These are phyloP conservation scores for Tringa solitaria DNA, from an alignment of 2,113 vertebrate genomes.

Conservation along the genomic window DNA sequence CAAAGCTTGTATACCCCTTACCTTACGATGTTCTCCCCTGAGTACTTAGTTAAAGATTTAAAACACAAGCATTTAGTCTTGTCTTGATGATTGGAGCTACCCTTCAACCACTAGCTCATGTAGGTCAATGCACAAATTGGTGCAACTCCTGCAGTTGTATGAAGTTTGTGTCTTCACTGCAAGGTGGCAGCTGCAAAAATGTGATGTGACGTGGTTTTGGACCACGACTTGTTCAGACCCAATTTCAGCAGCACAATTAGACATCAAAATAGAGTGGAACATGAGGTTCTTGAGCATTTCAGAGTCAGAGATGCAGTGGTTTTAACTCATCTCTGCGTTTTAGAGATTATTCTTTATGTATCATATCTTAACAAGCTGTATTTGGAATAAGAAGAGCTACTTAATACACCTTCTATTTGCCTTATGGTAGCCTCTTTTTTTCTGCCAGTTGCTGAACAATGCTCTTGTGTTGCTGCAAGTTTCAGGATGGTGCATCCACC, in stretches of 20 bases:
- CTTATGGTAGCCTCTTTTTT: background rate
- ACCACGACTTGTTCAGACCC: background rate
- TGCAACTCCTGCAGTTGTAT: background rate
- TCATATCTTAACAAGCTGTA: background rate
- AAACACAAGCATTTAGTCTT: background rate
- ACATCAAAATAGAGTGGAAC: background rate
- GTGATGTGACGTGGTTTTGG: background rate
- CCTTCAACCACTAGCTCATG: background rate
- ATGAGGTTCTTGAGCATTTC: background rate
- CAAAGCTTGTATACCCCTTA: background rate
- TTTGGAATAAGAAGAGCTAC: background rate
- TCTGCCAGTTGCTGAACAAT: background rate
- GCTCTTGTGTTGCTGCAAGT: background rate
- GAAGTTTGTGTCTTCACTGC: background rate
- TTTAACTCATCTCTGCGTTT: background rate
- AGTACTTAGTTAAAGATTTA: background rate
- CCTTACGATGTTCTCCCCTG: accelerated
- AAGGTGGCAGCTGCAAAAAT: background rate
- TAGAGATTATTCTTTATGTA: background rate
- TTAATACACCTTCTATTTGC: background rate
- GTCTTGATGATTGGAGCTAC: background rate
- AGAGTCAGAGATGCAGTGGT: background rate
- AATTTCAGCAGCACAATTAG: background rate
- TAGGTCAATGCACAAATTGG: background rate
- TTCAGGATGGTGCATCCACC: background rate